These are phyloP conservation scores for Diplodus sargus DNA, from an alignment of 2,797 vertebrate genomes.

Conservation along the genomic window DNA sequence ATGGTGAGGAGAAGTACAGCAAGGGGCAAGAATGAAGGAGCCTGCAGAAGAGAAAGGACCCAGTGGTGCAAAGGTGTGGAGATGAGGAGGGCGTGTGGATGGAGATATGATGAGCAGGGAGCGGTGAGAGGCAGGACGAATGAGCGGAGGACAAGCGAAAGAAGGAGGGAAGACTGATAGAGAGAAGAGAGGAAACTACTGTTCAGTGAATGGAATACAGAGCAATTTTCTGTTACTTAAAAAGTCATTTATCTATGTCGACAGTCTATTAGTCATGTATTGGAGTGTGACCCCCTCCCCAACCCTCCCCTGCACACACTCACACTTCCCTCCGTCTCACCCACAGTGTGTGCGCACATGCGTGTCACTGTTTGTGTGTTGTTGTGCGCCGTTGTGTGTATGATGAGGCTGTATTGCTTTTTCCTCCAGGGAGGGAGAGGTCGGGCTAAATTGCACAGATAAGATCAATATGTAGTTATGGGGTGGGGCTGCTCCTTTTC, in stretches of 20 bases:
- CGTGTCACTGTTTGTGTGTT: slow-evolving; percentile 35
- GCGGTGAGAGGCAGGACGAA: slow-evolving; percentile 48
- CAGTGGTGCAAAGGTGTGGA: slow-evolving; percentile 49
- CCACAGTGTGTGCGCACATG: slow-evolving; percentile 26
- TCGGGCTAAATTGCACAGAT: slow-evolving; percentile 82
- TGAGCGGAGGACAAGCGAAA: slow-evolving; percentile 27
- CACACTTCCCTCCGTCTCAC: slow-evolving; percentile 15
- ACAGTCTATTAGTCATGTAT: slow-evolving; percentile 86
- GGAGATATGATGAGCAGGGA: slow-evolving; percentile 54
- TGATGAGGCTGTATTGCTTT: slow-evolving; percentile 66
- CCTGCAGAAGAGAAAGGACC: slow-evolving; percentile 41
- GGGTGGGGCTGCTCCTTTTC: slow-evolving; percentile 72
- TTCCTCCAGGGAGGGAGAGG: slow-evolving; percentile 69
- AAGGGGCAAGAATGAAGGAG: slow-evolving; percentile 36
- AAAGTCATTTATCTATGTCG: slow-evolving; percentile 86
- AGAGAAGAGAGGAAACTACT: slow-evolving; percentile 72
- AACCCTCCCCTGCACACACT: not conserved
- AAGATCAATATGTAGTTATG: slow-evolving; percentile 85
- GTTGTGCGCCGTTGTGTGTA: slow-evolving; percentile 54
- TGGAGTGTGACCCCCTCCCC: slow-evolving; percentile 74
- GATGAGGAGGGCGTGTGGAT: slow-evolving; percentile 52
- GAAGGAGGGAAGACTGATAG: slow-evolving; percentile 56
- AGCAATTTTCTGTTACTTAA: slow-evolving; percentile 86
- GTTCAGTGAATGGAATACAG: slow-evolving; percentile 78
- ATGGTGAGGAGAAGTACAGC: slow-evolving; percentile 42